phyloP scores from a whole-genome alignment of 2,888 invertebrate species.

The Caenorhabditis wallacei region DNA sequence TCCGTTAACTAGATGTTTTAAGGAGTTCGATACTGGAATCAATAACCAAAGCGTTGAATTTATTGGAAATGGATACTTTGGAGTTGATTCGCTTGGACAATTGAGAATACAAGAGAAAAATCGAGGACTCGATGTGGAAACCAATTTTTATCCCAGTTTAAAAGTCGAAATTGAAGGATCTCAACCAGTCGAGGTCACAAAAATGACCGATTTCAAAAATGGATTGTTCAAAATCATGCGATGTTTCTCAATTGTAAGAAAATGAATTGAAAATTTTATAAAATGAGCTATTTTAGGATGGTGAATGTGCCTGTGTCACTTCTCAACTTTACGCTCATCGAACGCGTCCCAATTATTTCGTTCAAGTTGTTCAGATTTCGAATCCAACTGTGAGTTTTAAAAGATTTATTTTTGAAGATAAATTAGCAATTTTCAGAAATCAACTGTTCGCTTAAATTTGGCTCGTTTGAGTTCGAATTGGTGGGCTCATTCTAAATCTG shows the following conservation, averaged over 20 bases:
- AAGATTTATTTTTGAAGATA: neutral
- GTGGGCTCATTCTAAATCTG: constrained; percentile 56
- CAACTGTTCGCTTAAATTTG: constrained; percentile 51
- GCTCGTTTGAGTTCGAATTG: constrained; percentile 45
- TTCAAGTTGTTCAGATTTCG: constrained; percentile 75
- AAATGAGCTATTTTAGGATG: constrained; percentile 61
- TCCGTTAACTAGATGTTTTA: constrained; percentile 23
- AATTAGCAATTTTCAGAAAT: constrained; percentile 38
- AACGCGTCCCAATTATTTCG: constrained; percentile 72
- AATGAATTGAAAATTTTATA: neutral
- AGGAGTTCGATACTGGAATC: constrained; percentile 66
- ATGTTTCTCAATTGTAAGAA: constrained; percentile 64
- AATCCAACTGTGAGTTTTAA: constrained; percentile 76
- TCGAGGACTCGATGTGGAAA: constrained; percentile 58
- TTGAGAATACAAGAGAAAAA: constrained; percentile 58
- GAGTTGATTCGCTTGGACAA: constrained; percentile 73
- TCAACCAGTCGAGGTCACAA: constrained; percentile 37
- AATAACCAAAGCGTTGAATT: constrained; percentile 72
- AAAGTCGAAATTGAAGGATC: constrained; percentile 44
- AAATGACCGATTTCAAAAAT: constrained; percentile 67
- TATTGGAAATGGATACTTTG: constrained; percentile 79
- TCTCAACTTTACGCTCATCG: constrained; percentile 75
- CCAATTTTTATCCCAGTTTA: constrained; percentile 62
- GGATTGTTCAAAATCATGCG: constrained; percentile 64
- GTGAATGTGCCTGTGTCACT: constrained; percentile 77